Conservation (phyloP, 2,113 vertebrate genomes). For the Trematocara variabile region DNA sequence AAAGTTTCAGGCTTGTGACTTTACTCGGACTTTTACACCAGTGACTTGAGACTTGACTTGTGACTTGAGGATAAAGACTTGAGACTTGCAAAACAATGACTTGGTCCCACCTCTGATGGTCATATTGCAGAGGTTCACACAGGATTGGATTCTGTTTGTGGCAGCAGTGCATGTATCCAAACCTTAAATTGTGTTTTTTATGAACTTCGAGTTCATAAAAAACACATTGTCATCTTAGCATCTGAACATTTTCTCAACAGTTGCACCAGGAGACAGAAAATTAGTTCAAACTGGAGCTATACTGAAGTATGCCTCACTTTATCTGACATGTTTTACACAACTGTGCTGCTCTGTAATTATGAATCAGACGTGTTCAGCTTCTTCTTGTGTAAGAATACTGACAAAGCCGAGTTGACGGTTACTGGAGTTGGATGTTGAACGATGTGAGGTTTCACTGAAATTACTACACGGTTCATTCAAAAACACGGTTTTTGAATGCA, state of each 20-base stretch:
- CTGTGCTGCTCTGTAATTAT: neutral
- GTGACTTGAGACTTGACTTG: no score
- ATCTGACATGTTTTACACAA: neutral
- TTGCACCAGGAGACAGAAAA: neutral
- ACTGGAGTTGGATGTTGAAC: neutral
- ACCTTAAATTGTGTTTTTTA: neutral
- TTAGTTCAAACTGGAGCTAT: neutral
- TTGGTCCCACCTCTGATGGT: neutral
- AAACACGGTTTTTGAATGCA: no score
- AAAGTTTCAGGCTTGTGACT: no score
- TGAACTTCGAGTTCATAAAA: neutral
- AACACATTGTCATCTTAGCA: neutral
- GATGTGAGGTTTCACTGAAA: neutral
- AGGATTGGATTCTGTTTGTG: neutral
- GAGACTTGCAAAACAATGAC: no score
- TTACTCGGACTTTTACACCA: no score
- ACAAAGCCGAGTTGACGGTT: neutral
- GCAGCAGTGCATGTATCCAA: neutral
- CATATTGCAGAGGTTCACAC: neutral
- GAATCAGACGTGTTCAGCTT: neutral
- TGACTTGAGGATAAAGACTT: no score
- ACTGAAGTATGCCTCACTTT: neutral
- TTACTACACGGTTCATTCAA: no score
- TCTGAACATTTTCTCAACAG: neutral
- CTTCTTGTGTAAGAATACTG: neutral